Evolutionary conservation across 2,797 vertebrate species (phyloP).

Genomic region (Dryobates pubescens): DNA sequence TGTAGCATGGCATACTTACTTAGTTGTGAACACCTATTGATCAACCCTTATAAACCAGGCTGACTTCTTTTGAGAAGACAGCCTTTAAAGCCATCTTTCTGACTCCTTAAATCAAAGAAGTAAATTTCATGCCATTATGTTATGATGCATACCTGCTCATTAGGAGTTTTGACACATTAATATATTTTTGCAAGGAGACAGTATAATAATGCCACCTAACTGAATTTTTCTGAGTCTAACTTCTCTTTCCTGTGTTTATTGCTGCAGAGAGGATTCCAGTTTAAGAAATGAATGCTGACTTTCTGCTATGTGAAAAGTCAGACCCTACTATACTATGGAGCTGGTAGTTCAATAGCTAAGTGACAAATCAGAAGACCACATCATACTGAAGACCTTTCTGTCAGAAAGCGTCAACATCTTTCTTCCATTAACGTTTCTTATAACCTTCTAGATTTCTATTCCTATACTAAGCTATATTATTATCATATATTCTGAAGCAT

Average conservation of each 20-base stretch:
- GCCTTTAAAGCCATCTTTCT: not conserved
- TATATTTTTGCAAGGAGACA: not conserved
- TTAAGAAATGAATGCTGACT: not conserved
- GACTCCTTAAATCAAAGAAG: not conserved
- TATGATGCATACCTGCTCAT: not conserved
- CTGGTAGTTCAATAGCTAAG: not conserved
- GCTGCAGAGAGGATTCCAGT: not conserved
- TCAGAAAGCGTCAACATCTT: not conserved
- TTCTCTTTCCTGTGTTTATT: not conserved
- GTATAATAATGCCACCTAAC: not conserved
- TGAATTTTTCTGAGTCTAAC: not conserved
- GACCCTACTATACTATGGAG: accelerated
- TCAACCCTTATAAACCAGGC: not conserved
- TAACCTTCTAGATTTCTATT: not conserved
- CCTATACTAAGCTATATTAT: not conserved
- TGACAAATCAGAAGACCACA: not conserved
- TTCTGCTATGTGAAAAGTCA: not conserved
- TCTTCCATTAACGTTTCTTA: not conserved
- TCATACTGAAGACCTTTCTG: not conserved
- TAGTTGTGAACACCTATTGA: not conserved
- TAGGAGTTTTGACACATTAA: not conserved
- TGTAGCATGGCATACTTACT: not conserved
- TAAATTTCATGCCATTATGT: not conserved
- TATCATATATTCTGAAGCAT: not conserved
- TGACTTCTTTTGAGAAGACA: not conserved